Evolutionary conservation across 2,888 invertebrate species (phyloP), one percentile per base, ranked within the genome.

Genomic region (Philereme vetulata): DNA sequence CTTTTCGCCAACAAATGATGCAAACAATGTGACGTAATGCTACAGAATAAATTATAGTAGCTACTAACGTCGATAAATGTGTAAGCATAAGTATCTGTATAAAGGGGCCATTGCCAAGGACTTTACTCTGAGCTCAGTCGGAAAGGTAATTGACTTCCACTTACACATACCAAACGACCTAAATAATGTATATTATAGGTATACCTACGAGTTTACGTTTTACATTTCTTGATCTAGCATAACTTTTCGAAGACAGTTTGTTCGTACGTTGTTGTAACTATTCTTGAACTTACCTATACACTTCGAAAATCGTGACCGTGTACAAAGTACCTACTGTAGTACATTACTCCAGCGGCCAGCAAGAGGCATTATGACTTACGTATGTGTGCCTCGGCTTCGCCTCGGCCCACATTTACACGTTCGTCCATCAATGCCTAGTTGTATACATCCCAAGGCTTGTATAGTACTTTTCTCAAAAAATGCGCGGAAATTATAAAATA

Each of bases 101-200:
- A 80, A 87, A 87, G 83, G 78, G 85, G 88, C 85, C 88, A 88
- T 77, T 88, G 88, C 83, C 88, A 88, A 87, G 88, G 88, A 87
- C 82, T 76, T 57, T 78, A 73, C 76, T 80, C 81, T 77, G 80
- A 81, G 77, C 78, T 78, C 81, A 80, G 76, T 76, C 80, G 74
- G 80, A 85, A 82, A 87, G 85, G 85, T 88, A 84, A 86, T 86
- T 83, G 84, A 85, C 88, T 86, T 74, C 68, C 74, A 76, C 77
- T 71, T 74, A 74, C 70, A 74, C 71, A 75, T 66, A 62, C 45
- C 51, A 21, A 56, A 46, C 52, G 53, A 56, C 61, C 67, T 72
- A 73, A 70, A 72, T 65, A 49, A 60, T 38, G 38, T 65, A 49
- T 58, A 52, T 51, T 58, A 56, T 56, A 55, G 51, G 60, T 64